phyloP scores from a whole-genome alignment of 2,797 vertebrate genomes.

The Morus bassanus region DNA sequence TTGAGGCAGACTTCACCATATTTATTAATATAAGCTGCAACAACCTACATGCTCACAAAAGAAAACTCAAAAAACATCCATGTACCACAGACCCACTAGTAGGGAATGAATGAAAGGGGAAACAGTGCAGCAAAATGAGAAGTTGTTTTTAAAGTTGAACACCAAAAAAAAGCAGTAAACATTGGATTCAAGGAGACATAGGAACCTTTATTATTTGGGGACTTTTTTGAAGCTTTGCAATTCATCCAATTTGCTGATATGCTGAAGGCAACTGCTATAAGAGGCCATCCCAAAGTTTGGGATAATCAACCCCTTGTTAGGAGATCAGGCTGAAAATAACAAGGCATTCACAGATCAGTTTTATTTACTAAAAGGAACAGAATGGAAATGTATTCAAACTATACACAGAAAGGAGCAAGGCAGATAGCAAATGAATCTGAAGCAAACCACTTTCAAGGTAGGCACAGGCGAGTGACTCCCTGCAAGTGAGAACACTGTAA shows the following conservation, averaged over 20 bases:
- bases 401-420: not conserved
- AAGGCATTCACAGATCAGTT: not conserved
- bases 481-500: not conserved
- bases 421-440: not conserved
- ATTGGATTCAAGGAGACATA: not conserved
- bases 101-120: not conserved
- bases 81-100: not conserved
- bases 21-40: not conserved
- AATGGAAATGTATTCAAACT: not conserved
- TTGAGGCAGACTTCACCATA: not conserved
- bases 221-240: not conserved
- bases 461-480: not conserved
- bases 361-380: not conserved
- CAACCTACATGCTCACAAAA: not conserved
- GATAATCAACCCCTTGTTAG: not conserved
- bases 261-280: not conserved
- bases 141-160: not conserved
- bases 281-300: not conserved
- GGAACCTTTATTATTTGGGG: not conserved
- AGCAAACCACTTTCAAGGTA: not conserved
- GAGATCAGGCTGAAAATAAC: not conserved
- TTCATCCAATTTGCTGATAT: not conserved
- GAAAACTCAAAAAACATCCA: not conserved
- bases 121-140: not conserved
- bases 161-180: not conserved